Conservation (phyloP, 2,113 vertebrate species). For the Chunga burmeisteri region DNA sequence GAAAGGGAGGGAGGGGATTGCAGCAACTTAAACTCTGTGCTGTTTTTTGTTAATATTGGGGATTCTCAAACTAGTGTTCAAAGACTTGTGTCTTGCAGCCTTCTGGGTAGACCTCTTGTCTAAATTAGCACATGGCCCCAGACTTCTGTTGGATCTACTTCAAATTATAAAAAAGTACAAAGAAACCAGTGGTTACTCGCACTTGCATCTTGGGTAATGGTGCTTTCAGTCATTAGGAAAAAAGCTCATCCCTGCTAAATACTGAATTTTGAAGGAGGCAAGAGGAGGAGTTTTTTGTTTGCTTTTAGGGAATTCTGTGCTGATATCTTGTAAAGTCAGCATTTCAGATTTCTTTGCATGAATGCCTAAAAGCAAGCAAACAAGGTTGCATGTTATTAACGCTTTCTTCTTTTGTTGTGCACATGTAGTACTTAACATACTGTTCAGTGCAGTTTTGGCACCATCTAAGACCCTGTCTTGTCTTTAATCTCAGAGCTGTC, state of each 20-base stretch:
- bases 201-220: neutral
- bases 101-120: neutral
- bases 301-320: constrained; percentile 33
- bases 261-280: neutral
- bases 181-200: neutral
- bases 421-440: neutral
- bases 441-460: neutral
- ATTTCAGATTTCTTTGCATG: neutral
- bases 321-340: neutral
- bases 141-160: neutral
- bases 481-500: constrained; percentile 88
- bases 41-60: neutral
- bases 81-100: neutral
- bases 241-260: neutral
- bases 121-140: neutral
- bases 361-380: constrained; percentile 50
- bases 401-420: constrained; percentile 3
- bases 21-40: neutral
- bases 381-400: constrained; percentile 9
- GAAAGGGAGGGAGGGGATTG: neutral
- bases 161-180: neutral
- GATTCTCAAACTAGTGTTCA: neutral
- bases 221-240: neutral
- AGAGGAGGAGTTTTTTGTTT: neutral
- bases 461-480: constrained; percentile 15